Percentiles rank a stretch among this genome's conserved stretches.
phyloP scores from a whole-genome alignment of 1,140 invertebrate genomes.

The Globodera rostochiensis region DNA sequence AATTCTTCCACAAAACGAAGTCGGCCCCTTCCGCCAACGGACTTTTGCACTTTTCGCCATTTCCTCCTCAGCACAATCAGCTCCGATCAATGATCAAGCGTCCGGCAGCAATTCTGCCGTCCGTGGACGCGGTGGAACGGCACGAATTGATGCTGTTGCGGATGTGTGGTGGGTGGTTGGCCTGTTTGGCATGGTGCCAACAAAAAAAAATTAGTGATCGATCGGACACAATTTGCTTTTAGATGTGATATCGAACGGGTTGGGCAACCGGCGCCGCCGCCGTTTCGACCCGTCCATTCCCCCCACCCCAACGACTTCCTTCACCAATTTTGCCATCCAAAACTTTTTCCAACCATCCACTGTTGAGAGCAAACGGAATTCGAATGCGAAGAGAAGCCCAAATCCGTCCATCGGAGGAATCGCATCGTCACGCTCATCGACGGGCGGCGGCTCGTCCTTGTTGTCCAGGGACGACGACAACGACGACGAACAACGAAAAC shows the following conservation, averaged over 20 bases:
- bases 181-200: neutral
- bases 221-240: neutral
- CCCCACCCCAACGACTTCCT: neutral
- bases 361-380: neutral
- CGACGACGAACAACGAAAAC: neutral
- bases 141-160: slow-evolving; percentile 79
- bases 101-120: slow-evolving; percentile 70
- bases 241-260: slow-evolving; percentile 77
- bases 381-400: neutral
- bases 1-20: slow-evolving; percentile 46
- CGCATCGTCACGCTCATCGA: neutral
- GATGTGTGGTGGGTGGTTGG: slow-evolving; percentile 70
- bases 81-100: neutral
- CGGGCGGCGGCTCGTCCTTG: neutral
- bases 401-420: neutral
- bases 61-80: slow-evolving; percentile 22
- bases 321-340: neutral
- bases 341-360: too few species aligned
- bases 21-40: slow-evolving; percentile 33
- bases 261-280: neutral
- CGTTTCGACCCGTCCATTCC: too few species aligned
- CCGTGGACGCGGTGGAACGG: slow-evolving; percentile 78
- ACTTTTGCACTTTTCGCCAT: slow-evolving; percentile 15
- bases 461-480: neutral
- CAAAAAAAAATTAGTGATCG: neutral